phyloP scores from a whole-genome alignment of 1,140 invertebrate species.

The Sinonovacula constricta region DNA sequence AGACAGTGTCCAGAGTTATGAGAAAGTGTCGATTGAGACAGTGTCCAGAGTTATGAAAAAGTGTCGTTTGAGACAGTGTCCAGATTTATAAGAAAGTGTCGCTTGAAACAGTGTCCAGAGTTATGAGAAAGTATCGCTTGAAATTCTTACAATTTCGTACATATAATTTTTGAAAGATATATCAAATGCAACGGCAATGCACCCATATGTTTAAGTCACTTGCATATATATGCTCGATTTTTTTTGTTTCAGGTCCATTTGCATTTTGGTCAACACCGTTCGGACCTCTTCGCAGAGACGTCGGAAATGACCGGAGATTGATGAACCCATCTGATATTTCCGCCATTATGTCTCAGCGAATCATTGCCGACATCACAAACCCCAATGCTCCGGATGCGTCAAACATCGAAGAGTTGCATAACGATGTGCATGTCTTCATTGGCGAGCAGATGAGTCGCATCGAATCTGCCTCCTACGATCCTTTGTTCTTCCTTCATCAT shows the following conservation, averaged over 20 bases:
- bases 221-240: too few species aligned
- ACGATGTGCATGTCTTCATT: constrained; percentile 61
- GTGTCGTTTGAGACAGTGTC: too few species aligned
- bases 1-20: too few species aligned
- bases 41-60: too few species aligned
- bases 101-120: too few species aligned
- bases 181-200: too few species aligned
- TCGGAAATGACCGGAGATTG: constrained; percentile 53
- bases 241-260: constrained; percentile 46
- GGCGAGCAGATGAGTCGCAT: constrained; percentile 65
- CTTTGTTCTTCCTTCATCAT: constrained; percentile 62
- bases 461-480: constrained; percentile 62
- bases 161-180: too few species aligned
- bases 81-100: too few species aligned
- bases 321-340: constrained; percentile 56
- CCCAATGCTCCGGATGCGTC: constrained; percentile 58
- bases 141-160: too few species aligned
- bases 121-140: too few species aligned
- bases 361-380: constrained; percentile 61
- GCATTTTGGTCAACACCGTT: constrained; percentile 57
- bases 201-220: too few species aligned
- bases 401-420: constrained; percentile 62
- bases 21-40: too few species aligned
- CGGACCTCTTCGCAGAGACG: constrained; percentile 55
- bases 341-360: constrained; percentile 41